Percentiles rank a stretch among this genome's conserved stretches.
Conservation (phyloP, 2,888 invertebrate genomes). For the Aphelenchoides bicaudatus region DNA sequence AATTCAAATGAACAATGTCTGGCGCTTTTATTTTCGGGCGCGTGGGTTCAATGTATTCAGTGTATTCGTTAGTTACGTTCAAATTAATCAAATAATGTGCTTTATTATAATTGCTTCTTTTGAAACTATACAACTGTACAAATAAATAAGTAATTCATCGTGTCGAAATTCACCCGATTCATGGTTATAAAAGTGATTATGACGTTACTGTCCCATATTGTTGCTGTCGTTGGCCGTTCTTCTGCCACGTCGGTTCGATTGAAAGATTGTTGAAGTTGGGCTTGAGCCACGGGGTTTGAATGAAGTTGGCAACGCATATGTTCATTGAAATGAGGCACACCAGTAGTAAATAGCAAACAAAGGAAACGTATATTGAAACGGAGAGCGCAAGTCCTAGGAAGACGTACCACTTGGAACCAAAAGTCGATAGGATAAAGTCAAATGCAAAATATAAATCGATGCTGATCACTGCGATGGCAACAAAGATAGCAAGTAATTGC, state of each 20-base stretch:
- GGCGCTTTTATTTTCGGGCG: too few relatives aligned
- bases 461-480: constrained; percentile 72
- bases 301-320: background rate
- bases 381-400: constrained; percentile 65
- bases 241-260: constrained; percentile 3
- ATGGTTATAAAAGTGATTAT: too few relatives aligned
- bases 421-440: constrained; percentile 64
- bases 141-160: too few relatives aligned
- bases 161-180: too few relatives aligned
- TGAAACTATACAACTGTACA: too few relatives aligned
- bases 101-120: too few relatives aligned
- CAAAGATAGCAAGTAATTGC: constrained; percentile 70
- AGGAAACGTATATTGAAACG: constrained; percentile 70
- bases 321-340: constrained; percentile 29
- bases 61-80: too few relatives aligned
- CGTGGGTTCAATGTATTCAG: too few relatives aligned
- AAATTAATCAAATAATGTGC: too few relatives aligned
- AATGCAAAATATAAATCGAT: constrained; percentile 78
- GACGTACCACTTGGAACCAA: constrained; percentile 62
- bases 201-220: too few relatives aligned
- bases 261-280: constrained; percentile 7
- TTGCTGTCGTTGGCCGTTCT: background rate
- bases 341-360: constrained; percentile 72
- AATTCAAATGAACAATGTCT: too few relatives aligned
- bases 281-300: background rate